Percentiles rank a stretch among this genome's conserved stretches.
Conservation (phyloP, 1,140 invertebrate species). For the Panulirus ornatus region DNA sequence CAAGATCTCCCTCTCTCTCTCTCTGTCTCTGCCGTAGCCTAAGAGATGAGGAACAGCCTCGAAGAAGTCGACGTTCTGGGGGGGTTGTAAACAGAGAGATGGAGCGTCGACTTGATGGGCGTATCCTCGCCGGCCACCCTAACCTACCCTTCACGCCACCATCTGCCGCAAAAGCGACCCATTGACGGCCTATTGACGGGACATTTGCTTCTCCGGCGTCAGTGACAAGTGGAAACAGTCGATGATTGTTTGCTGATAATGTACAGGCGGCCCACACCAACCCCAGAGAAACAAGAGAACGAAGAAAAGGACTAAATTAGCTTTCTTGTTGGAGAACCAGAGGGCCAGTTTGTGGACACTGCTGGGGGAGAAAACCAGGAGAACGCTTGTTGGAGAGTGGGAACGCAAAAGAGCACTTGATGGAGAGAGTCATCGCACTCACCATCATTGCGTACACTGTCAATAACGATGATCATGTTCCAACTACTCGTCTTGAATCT, state of each 20-base stretch:
- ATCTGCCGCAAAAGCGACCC: conserved; percentile 9
- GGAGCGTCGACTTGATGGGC: not conserved
- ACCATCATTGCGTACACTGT: too few relatives aligned
- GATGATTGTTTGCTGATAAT: conserved; percentile 48
- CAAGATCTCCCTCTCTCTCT: not conserved
- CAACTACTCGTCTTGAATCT: too few relatives aligned
- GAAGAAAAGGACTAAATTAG: conserved; percentile 37
- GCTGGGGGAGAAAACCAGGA: too few relatives aligned
- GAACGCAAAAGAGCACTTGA: too few relatives aligned
- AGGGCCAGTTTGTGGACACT: too few relatives aligned
- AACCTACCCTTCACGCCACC: not conserved
- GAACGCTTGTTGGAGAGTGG: too few relatives aligned
- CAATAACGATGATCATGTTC: too few relatives aligned
- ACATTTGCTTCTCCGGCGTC: conserved; percentile 53
- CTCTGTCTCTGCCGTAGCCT: too few relatives aligned
- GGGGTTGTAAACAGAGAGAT: not conserved
- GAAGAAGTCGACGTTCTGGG: not conserved
- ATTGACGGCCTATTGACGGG: conserved; percentile 41
- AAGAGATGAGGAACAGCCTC: not conserved
- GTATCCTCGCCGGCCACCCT: not conserved
- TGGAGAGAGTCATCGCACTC: too few relatives aligned
- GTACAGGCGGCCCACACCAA: not conserved
- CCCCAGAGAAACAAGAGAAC: not conserved
- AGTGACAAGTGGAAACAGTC: conserved; percentile 44
- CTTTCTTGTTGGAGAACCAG: too few relatives aligned